phyloP scores from a whole-genome alignment of 2,113 vertebrate genomes.

The Maccullochella peelii region DNA sequence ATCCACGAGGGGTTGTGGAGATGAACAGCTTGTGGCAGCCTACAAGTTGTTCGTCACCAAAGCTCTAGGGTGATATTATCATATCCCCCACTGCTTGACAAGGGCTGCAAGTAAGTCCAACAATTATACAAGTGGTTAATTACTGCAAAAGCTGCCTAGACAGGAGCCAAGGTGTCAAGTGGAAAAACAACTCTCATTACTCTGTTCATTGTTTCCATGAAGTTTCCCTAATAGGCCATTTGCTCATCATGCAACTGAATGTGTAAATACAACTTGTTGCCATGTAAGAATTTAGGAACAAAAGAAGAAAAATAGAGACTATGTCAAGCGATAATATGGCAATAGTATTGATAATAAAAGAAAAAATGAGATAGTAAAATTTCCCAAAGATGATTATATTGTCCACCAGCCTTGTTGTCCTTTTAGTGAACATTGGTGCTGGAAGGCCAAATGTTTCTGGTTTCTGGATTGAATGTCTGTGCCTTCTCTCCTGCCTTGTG shows the following conservation, averaged over 20 bases:
- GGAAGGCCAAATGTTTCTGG: constrained; percentile 64
- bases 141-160: constrained; percentile 24
- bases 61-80: constrained; percentile 20
- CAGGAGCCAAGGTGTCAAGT: background rate
- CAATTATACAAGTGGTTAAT: constrained; percentile 49
- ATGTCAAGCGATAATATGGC: constrained; percentile 35
- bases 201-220: background rate
- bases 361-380: constrained; percentile 43
- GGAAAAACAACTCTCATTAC: constrained; percentile 25
- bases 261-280: constrained; percentile 33
- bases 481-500: constrained; percentile 47
- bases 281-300: constrained; percentile 12
- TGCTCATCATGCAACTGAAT: constrained; percentile 41
- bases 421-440: constrained; percentile 42
- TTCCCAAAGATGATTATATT: constrained; percentile 50
- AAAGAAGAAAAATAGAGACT: constrained; percentile 27
- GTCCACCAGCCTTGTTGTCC: constrained; percentile 65
- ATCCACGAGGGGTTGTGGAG: constrained; percentile 35
- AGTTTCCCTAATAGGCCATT: constrained; percentile 9
- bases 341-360: constrained; percentile 49
- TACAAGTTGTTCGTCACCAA: constrained; percentile 24
- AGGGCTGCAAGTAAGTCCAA: constrained; percentile 7
- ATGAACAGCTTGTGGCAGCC: constrained; percentile 31
- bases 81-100: constrained; percentile 4
- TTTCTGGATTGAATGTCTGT: constrained; percentile 64